These are phyloP conservation scores for Forficula auricularia DNA, from an alignment of 1,140 invertebrate species.

Conservation along the genomic window DNA sequence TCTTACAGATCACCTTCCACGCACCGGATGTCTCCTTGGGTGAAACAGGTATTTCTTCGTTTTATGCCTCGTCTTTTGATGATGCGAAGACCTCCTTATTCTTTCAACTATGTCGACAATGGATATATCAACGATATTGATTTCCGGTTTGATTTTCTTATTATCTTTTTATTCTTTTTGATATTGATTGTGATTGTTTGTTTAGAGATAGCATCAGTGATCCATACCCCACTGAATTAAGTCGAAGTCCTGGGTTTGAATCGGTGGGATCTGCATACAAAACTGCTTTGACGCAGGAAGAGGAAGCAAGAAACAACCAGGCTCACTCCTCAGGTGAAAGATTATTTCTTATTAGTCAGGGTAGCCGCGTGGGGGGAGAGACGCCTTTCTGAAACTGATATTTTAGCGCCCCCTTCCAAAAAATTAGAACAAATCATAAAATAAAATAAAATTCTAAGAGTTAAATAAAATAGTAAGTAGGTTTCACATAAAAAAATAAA, in stretches of 20 bases:
- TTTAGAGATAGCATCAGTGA: slow-evolving; percentile 33
- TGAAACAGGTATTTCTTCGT: slow-evolving; percentile 70
- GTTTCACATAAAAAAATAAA: too few species aligned
- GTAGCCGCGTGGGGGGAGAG: too few species aligned
- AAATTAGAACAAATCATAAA: too few species aligned
- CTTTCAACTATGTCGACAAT: slow-evolving; percentile 18
- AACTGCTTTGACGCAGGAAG: slow-evolving; percentile 36
- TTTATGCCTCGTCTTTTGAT: slow-evolving; percentile 75
- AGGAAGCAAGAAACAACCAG: slow-evolving; percentile 24
- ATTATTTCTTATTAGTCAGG: too few species aligned
- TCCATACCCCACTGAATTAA: slow-evolving; percentile 23
- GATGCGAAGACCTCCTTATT: slow-evolving; percentile 74
- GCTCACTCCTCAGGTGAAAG: slow-evolving; percentile 39
- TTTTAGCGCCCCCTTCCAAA: too few species aligned
- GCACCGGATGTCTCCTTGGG: slow-evolving; percentile 84
- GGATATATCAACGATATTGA: slow-evolving; percentile 17
- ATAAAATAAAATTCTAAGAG: too few species aligned
- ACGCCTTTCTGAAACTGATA: too few species aligned
- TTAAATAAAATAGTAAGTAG: too few species aligned
- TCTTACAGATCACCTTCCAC: slow-evolving; percentile 75
- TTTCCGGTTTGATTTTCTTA: slow-evolving; percentile 13
- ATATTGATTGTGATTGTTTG: too few species aligned
- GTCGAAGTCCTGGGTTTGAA: slow-evolving; percentile 32
- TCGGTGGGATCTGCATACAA: slow-evolving; percentile 41
- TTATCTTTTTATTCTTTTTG: slow-evolving; percentile 1